Conservation (phyloP, 2,888 invertebrate species). For the Ophion obscuratus region DNA sequence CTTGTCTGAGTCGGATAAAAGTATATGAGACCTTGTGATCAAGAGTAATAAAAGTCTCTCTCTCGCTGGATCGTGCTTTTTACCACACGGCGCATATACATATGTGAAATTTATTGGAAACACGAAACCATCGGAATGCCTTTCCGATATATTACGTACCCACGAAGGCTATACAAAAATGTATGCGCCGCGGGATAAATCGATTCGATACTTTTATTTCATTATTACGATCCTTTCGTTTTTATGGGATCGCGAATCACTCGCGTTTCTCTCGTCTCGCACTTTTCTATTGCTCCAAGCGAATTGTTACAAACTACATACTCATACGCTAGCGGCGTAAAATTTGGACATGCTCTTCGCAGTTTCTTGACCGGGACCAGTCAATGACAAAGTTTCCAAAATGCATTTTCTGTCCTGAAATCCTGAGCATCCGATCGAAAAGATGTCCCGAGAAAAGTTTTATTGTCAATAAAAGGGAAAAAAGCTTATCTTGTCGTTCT, state of each 20-base stretch:
- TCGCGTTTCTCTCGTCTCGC: conserved; percentile 12
- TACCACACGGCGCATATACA: conserved; percentile 39
- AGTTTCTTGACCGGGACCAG: not conserved
- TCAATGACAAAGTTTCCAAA: not conserved
- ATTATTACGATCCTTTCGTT: conserved; percentile 4
- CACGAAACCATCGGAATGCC: conserved; percentile 47
- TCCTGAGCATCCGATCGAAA: too few species aligned
- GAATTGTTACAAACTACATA: not conserved
- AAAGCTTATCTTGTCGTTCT: not conserved
- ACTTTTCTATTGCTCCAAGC: not conserved
- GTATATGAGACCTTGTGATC: not conserved
- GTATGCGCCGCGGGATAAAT: conserved; percentile 26
- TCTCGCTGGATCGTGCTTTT: not conserved
- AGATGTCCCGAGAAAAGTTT: too few species aligned
- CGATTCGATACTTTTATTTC: conserved; percentile 41
- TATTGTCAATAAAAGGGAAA: not conserved
- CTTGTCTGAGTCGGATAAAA: not conserved
- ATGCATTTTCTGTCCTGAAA: not conserved
- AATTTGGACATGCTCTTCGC: not conserved
- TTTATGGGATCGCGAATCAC: conserved; percentile 1
- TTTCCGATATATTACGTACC: conserved; percentile 55
- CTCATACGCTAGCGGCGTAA: not conserved
- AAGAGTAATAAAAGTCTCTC: not conserved
- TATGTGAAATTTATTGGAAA: conserved; percentile 35
- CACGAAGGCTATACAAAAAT: conserved; percentile 37